Percentiles rank a stretch among this genome's conserved stretches.
phyloP scores from a whole-genome alignment of 2,888 invertebrate species.

The Drosophila recens region DNA sequence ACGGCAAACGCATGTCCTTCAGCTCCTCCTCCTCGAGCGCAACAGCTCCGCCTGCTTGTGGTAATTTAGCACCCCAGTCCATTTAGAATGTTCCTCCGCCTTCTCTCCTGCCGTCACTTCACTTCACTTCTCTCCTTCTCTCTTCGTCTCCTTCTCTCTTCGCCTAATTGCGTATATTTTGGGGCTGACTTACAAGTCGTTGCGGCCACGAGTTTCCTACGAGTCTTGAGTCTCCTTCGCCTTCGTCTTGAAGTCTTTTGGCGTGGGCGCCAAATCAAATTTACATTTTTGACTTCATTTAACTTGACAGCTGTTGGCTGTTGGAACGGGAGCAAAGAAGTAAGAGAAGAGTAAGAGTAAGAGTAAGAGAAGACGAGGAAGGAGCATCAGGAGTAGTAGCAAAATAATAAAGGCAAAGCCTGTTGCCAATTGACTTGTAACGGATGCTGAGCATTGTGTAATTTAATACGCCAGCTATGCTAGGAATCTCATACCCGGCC shows the following conservation, averaged over 20 bases:
- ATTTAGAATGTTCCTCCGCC: background rate
- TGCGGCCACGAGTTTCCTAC: constrained; percentile 46
- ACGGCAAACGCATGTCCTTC: constrained; percentile 39
- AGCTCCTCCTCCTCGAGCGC: constrained; percentile 29
- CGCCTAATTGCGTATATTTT: constrained; percentile 65
- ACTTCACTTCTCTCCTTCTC: background rate
- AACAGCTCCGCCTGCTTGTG: constrained; percentile 56
- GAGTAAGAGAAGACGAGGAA: background rate
- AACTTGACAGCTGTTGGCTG: constrained; percentile 65
- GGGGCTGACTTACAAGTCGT: constrained; percentile 57
- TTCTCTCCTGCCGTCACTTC: background rate
- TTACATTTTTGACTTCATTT: constrained; percentile 79
- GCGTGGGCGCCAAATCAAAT: constrained; percentile 66
- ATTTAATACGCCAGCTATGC: constrained; percentile 50
- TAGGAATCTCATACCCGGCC: constrained; percentile 22
- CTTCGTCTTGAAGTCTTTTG: constrained; percentile 28
- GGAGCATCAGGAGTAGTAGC: background rate
- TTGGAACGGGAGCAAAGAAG: background rate
- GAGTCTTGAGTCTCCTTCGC: constrained; percentile 23
- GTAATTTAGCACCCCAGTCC: constrained; percentile 53
- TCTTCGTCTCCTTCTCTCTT: background rate
- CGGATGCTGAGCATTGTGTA: constrained; percentile 51
- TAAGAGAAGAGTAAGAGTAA: no score
- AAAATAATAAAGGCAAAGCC: constrained; percentile 9
- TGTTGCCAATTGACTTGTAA: constrained; percentile 69